These are phyloP conservation scores for Polypterus bichir DNA, from an alignment of 2,113 vertebrate genomes.

Conservation along the genomic window DNA sequence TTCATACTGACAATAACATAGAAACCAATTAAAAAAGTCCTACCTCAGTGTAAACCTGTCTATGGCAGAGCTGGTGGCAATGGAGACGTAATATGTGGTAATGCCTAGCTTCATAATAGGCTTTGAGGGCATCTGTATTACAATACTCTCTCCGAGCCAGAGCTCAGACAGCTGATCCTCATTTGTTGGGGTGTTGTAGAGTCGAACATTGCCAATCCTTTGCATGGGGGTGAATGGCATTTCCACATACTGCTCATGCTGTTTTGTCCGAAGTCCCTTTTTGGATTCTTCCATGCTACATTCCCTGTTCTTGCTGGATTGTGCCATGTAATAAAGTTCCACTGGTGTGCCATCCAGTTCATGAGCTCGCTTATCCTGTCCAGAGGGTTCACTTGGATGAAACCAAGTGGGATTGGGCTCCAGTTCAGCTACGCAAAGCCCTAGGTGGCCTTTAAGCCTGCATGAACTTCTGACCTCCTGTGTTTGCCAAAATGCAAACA, in stretches of 20 bases:
- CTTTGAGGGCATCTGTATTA: conserved; percentile 58
- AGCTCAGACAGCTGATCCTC: conserved; percentile 59
- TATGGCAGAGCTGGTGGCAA: conserved; percentile 59
- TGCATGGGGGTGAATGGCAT: conserved; percentile 61
- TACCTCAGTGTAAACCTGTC: conserved; percentile 81
- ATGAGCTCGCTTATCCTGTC: conserved; percentile 46
- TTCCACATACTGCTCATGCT: conserved; percentile 41
- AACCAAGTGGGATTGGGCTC: conserved; percentile 63
- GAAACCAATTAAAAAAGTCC: conserved; percentile 13
- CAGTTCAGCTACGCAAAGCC: conserved; percentile 68
- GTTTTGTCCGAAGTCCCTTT: conserved; percentile 35
- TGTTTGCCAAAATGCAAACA: conserved; percentile 76
- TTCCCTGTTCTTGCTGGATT: conserved; percentile 44
- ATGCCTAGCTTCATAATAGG: conserved; percentile 62
- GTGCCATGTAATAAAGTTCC: conserved; percentile 74
- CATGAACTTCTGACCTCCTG: conserved; percentile 69
- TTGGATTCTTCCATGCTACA: conserved; percentile 40
- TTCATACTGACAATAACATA: too few relatives aligned
- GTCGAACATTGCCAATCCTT: conserved; percentile 76
- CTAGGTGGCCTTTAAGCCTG: conserved; percentile 51
- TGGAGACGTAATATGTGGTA: conserved; percentile 66
- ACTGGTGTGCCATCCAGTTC: conserved; percentile 56
- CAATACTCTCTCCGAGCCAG: conserved; percentile 60
- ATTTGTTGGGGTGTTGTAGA: conserved; percentile 55
- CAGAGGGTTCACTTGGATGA: conserved; percentile 45